These are phyloP conservation scores for Sialis fuliginosa DNA, from an alignment of 2,888 invertebrate species.

Conservation along the genomic window DNA sequence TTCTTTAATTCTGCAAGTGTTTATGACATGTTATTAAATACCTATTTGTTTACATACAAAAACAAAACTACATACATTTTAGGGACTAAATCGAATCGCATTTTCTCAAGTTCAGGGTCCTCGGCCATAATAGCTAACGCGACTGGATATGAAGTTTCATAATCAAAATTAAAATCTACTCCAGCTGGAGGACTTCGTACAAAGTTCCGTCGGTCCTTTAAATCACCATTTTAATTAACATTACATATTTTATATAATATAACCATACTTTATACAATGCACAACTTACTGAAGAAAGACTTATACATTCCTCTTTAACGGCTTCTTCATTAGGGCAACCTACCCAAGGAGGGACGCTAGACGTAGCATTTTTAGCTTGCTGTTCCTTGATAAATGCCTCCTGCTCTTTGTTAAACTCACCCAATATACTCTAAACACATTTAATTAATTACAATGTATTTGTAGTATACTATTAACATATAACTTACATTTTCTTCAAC, in stretches of 20 bases:
- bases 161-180: slow-evolving; percentile 90
- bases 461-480: not conserved
- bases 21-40: not conserved
- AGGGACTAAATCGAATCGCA: slow-evolving; percentile 98
- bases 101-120: slow-evolving; percentile 90
- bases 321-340: slow-evolving; percentile 89
- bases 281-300: slow-evolving; percentile 63
- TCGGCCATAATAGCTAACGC: slow-evolving; percentile 89
- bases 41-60: not conserved
- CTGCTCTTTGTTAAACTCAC: slow-evolving; percentile 94
- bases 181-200: slow-evolving; percentile 91
- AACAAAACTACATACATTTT: slow-evolving; percentile 66
- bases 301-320: slow-evolving; percentile 88
- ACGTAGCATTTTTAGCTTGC: slow-evolving; percentile 42
- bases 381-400: slow-evolving; percentile 88
- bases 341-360: slow-evolving; percentile 81
- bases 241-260: not conserved
- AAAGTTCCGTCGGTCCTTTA: slow-evolving; percentile 89
- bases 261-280: too few species aligned
- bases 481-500: slow-evolving; percentile 86
- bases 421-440: slow-evolving; percentile 70
- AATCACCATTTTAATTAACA: not conserved
- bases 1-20: slow-evolving; percentile 64
- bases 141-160: slow-evolving; percentile 79
- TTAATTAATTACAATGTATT: not conserved